phyloP scores from a whole-genome alignment of 2,888 invertebrate species.

The Campaea margaritaria region DNA sequence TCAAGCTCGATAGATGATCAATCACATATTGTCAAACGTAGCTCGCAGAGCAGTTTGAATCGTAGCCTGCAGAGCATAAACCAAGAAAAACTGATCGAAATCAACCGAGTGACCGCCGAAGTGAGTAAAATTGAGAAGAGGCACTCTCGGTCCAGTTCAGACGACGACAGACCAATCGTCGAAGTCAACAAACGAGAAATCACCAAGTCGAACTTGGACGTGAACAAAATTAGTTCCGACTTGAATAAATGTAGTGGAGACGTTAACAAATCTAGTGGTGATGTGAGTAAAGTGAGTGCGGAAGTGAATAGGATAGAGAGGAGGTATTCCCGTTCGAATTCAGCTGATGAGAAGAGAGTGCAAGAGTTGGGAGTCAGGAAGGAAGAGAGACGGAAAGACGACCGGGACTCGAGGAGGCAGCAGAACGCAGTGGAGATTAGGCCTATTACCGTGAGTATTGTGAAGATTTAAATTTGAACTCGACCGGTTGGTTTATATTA shows the following conservation, averaged over 20 bases:
- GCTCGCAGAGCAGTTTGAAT: slow-evolving; percentile 34
- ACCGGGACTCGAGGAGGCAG: slow-evolving; percentile 48
- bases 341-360: slow-evolving; percentile 60
- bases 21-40: slow-evolving; percentile 13
- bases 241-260: slow-evolving; percentile 36
- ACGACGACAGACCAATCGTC: slow-evolving; percentile 49
- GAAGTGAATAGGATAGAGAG: slow-evolving; percentile 55
- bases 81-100: slow-evolving; percentile 23
- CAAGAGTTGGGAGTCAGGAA: slow-evolving; percentile 41
- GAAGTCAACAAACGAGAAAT: slow-evolving; percentile 33
- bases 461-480: neutral
- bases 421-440: slow-evolving; percentile 69
- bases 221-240: slow-evolving; percentile 31
- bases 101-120: slow-evolving; percentile 36
- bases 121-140: slow-evolving; percentile 44
- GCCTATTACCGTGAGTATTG: slow-evolving; percentile 68
- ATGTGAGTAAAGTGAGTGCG: slow-evolving; percentile 33
- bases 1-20: slow-evolving; percentile 48
- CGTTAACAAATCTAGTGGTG: slow-evolving; percentile 46
- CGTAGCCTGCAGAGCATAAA: slow-evolving; percentile 32
- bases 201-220: slow-evolving; percentile 30
- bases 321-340: slow-evolving; percentile 65
- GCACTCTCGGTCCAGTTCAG: slow-evolving; percentile 46
- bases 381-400: slow-evolving; percentile 51
- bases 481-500: too few relatives aligned